Conservation (phyloP, 2,888 invertebrate genomes). For the Hyposoter dolosus region DNA sequence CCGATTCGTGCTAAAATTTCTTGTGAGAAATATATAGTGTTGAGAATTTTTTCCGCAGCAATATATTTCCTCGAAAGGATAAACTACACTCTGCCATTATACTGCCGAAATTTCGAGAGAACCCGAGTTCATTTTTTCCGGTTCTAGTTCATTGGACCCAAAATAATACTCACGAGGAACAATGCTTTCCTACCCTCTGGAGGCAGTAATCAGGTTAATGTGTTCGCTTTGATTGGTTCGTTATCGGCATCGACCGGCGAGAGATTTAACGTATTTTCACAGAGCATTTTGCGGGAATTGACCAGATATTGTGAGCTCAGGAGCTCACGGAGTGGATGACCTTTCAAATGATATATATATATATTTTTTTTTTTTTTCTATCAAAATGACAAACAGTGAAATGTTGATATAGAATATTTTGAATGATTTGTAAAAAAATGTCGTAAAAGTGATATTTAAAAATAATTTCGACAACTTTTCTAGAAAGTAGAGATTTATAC, state of each 20-base stretch:
- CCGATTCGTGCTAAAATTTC: not conserved
- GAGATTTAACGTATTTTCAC: constrained; percentile 1
- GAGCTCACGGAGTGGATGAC: not conserved
- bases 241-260: constrained; percentile 36
- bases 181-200: not conserved
- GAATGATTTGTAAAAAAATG: too few species aligned
- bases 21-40: not conserved
- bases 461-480: too few species aligned
- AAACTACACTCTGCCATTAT: not conserved
- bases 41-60: not conserved
- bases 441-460: too few species aligned
- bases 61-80: not conserved
- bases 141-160: constrained; percentile 7
- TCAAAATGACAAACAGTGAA: too few species aligned
- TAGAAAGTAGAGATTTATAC: too few species aligned
- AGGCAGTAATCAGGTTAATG: constrained; percentile 46
- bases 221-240: constrained; percentile 37
- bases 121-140: not conserved
- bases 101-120: not conserved
- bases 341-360: not conserved
- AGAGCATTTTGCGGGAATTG: not conserved
- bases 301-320: not conserved
- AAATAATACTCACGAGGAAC: not conserved
- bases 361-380: too few species aligned
- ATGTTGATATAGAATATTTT: too few species aligned